Evolutionary conservation across 37 sponge, comb jelly and placozoan genomes (phyloP).

Genomic region (Haliclona indistincta): DNA sequence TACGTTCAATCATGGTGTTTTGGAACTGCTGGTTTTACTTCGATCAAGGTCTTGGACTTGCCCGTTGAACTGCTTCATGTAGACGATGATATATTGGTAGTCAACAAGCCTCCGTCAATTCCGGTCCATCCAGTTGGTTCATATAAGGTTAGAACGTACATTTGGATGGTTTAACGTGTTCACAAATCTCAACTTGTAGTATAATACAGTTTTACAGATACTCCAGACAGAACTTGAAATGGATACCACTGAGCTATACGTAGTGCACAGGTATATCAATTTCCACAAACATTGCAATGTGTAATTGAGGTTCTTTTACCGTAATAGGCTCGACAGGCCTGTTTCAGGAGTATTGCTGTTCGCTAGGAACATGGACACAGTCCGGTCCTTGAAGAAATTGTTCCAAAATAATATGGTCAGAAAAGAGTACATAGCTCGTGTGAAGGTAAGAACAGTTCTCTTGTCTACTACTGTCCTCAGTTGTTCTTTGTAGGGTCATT

Average conservation of each 20-base stretch:
- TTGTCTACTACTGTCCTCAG: neutral
- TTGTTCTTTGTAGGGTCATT: slow-evolving; percentile 42
- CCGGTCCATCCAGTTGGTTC: slow-evolving; percentile 69
- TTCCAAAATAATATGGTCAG: slow-evolving; percentile 4
- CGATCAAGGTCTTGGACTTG: slow-evolving; percentile 22
- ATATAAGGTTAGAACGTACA: slow-evolving; percentile 33
- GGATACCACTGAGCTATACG: slow-evolving; percentile 14
- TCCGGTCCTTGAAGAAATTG: neutral
- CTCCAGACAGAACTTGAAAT: slow-evolving; percentile 7
- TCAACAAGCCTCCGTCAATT: slow-evolving; percentile 88
- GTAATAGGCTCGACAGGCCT: slow-evolving; percentile 45
- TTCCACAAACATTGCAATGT: neutral
- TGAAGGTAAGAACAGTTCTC: slow-evolving; percentile 30
- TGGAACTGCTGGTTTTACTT: neutral
- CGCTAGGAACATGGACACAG: slow-evolving; percentile 6
- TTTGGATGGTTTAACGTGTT: neutral
- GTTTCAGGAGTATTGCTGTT: slow-evolving; percentile 48
- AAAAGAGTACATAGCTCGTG: slow-evolving; percentile 59
- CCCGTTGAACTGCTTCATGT: slow-evolving; percentile 54
- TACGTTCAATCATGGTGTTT: neutral
- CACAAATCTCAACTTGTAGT: slow-evolving; percentile 6
- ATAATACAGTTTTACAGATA: slow-evolving; percentile 37
- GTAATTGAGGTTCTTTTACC: neutral
- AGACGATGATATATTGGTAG: slow-evolving; percentile 58
- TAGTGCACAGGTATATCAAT: slow-evolving; percentile 34